These are phyloP conservation scores for Sycophila texana DNA, from an alignment of 2,888 invertebrate species.

Conservation along the genomic window DNA sequence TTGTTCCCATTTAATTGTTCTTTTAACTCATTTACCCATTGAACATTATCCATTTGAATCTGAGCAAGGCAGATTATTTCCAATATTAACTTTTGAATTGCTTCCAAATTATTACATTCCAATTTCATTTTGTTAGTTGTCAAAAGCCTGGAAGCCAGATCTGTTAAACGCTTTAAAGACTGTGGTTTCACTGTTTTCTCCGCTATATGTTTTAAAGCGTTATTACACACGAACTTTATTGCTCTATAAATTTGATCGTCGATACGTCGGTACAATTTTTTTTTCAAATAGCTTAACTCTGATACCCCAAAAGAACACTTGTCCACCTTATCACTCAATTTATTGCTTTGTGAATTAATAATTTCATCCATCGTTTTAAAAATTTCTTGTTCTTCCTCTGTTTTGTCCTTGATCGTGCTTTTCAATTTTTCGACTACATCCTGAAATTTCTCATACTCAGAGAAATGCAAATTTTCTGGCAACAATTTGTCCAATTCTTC, in stretches of 20 bases:
- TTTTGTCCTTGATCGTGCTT: conserved; percentile 42
- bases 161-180: too few relatives aligned
- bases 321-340: conserved; percentile 2
- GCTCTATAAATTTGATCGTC: too few relatives aligned
- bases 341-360: conserved; percentile 19
- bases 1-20: neutral
- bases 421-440: conserved; percentile 44
- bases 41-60: conserved; percentile 18
- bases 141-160: too few relatives aligned
- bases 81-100: neutral
- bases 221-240: too few relatives aligned
- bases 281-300: neutral
- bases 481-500: conserved; percentile 10
- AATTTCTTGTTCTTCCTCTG: conserved; percentile 41
- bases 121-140: neutral
- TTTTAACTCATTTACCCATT: conserved; percentile 2
- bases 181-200: too few relatives aligned
- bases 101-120: conserved; percentile 8
- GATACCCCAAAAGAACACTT: neutral
- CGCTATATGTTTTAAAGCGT: too few relatives aligned
- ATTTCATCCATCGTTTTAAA: conserved; percentile 46
- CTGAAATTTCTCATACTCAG: conserved; percentile 30
- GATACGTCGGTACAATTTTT: too few relatives aligned
- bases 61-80: conserved; percentile 9
- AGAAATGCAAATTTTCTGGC: conserved; percentile 5